Base-by-base conservation (phyloP, 64 coral and sea anemone species). In the Montipora capricornis region DNA sequence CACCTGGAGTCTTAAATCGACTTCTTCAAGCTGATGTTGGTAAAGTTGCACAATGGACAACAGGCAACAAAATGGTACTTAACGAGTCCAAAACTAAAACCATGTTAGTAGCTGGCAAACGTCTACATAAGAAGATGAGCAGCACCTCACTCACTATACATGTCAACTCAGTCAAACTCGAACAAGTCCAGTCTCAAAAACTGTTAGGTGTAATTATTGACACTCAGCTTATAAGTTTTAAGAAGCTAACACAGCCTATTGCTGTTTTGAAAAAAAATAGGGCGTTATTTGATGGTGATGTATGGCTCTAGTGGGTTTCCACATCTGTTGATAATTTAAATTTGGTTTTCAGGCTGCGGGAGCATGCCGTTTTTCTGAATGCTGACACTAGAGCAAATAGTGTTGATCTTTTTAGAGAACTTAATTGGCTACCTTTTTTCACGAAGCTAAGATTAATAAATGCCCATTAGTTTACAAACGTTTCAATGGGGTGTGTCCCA, bases 181-280 rank as follows among this genome's bases (percentile, higher is more conserved):
- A 95, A 70, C 73, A 95, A 52, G 78, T 91, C n/a, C 59, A 82
- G 77, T 57, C 16, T 73, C 77, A 80, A 8, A 91, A 68, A 81
- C 89, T 91, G 47, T 74, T 53, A 60, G 77, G 62, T 52, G 61
- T 78, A 59, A 79, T 58, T 69, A 82, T 91, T 91, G 89, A 91
- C 52, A 52, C 59, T 91, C 66, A 53, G 49, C 66, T 91, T 55
- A 73, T 24, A 24, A 24, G 8, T 73, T 82, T 81, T 82, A 69
- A 78, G 66, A 24, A 64, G 19, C 49, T 89, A 19, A 59, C 88
- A 26, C 53, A 77, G 51, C 73, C 49, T 51, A 89, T 89, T 74
- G 73, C 70, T 57, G 75, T 89, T 37, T 77, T 89, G 49, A 59
- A 66, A 19, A 89, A 19, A 89, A 76, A 9, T 55, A 76, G 13